These are phyloP conservation scores for Ophion ventricosus DNA, from an alignment of 2,888 invertebrate genomes.

Conservation along the genomic window DNA sequence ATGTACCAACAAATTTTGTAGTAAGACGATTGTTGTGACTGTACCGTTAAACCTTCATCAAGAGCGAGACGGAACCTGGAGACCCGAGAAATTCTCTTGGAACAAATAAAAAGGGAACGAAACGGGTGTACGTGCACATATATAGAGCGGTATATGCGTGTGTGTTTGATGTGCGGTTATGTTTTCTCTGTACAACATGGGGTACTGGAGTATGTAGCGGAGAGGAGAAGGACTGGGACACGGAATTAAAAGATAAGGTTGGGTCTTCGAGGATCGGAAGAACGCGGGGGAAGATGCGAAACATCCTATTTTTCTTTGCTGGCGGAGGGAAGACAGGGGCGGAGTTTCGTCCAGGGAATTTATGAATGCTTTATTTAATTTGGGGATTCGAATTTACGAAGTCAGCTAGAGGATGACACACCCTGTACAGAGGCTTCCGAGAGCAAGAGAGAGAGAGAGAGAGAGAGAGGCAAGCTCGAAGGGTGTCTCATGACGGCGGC, in stretches of 20 bases:
- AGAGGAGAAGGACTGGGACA: conserved; percentile 27
- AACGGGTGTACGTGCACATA: not conserved
- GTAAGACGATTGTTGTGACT: conserved; percentile 10
- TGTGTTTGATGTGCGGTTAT: conserved; percentile 6
- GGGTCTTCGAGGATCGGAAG: not conserved
- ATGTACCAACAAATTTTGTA: not conserved
- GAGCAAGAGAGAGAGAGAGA: conserved; percentile 14
- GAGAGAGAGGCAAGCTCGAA: conserved; percentile 44
- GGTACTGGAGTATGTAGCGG: conserved; percentile 24
- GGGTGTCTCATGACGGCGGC: conserved; percentile 32
- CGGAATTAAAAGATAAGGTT: conserved; percentile 61
- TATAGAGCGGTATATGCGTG: conserved; percentile 23
- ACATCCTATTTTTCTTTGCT: conserved; percentile 61
- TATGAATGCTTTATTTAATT: conserved; percentile 78
- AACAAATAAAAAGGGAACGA: conserved; percentile 29
- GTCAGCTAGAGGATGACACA: conserved; percentile 30
- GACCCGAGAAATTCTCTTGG: conserved; percentile 13
- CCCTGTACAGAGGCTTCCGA: not conserved
- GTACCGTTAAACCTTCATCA: conserved; percentile 38
- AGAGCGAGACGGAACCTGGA: conserved; percentile 56
- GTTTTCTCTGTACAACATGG: conserved; percentile 12
- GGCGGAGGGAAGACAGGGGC: conserved; percentile 33
- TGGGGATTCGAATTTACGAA: conserved; percentile 67
- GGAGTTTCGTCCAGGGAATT: conserved; percentile 68
- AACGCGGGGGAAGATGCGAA: conserved; percentile 36